Evolutionary conservation across 1,140 invertebrate species (phyloP).

Genomic region (Macrobrachium rosenbergii): DNA sequence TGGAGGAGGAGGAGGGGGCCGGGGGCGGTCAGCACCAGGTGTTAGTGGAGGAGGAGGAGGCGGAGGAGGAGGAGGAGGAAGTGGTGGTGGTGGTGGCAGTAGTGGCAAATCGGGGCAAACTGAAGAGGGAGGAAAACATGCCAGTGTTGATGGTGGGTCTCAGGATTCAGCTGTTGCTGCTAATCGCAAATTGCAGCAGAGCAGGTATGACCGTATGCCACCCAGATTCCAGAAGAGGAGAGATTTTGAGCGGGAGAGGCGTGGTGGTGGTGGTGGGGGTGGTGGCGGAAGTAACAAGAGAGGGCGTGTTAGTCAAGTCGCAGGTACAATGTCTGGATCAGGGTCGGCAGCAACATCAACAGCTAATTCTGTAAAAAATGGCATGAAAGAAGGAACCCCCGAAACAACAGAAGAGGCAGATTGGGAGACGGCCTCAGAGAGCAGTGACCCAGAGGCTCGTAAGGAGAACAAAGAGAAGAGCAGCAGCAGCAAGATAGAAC

Average conservation of each 20-base stretch:
- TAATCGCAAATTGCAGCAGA: conserved; percentile 50
- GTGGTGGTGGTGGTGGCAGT: conserved; percentile 31
- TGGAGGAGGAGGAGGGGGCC: conserved; percentile 57
- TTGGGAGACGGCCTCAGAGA: conserved; percentile 78
- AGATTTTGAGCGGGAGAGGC: conserved; percentile 52
- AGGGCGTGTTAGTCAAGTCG: conserved; percentile 65
- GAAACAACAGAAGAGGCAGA: conserved; percentile 73
- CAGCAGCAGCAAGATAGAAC: conserved; percentile 37
- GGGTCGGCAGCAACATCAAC: conserved; percentile 67
- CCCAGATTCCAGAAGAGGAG: conserved; percentile 56
- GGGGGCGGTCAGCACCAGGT: conserved; percentile 17
- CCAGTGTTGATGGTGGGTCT: conserved; percentile 21
- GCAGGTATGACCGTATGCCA: conserved; percentile 65
- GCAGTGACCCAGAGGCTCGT: conserved; percentile 72
- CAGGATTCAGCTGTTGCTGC: conserved; percentile 23
- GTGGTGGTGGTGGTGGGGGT: conserved; percentile 45
- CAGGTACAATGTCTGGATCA: conserved; percentile 68
- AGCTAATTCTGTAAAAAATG: conserved; percentile 36
- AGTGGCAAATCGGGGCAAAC: conserved; percentile 65
- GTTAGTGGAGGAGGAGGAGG: neutral
- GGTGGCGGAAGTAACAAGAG: conserved; percentile 28
- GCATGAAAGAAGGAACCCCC: conserved; percentile 70
- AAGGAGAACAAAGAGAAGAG: conserved; percentile 65
- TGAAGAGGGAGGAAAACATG: conserved; percentile 40
- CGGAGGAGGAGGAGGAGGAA: conserved; percentile 58